Evolutionary conservation across 2,113 vertebrate species (phyloP), one percentile per base, ranked within the genome.

Genomic region (Etia nguti): DNA sequence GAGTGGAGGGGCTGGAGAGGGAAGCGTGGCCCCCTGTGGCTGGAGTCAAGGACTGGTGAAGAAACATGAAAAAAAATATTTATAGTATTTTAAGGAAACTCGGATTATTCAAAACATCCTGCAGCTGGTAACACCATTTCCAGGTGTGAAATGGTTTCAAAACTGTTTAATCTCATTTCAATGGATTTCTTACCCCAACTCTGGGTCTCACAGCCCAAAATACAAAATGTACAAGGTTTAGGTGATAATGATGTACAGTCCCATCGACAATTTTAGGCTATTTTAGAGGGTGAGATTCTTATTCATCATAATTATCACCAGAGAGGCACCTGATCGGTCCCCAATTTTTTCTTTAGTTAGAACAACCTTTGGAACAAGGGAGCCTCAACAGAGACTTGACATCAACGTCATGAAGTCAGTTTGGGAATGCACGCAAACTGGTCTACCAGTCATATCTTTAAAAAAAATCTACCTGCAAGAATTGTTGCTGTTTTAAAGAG

Each of bases 21-120:
- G 94, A 75, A 1, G 93, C 68, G 36, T 93, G 92, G 52, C 95
- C 92, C 1, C 80, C 84, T n/a, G 94, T 87, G 52, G 88, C 88
- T 68, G 96, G 93, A 57, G 95, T 95, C 80, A 96, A 80, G 15
- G 96, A 96, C 93, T 96, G 91, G 10, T 79, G 56, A 41, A 68
- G 90, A 82, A 50, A 88, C 20, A 68, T 59, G 3, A 10, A 52
- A 82, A 36, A 55, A 80, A 0, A 2, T 26, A 54, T 73, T 81
- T 43, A 43, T 59, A 38, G 8, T 31, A 26, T 56, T 75, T 65
- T 31, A 12, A 54, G 12, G 15, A 56, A 77, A 75, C 16, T 50
- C 2, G 1, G 11, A 38, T 80, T 20, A 43, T 68, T 48, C 9
- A n/a, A 38, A 57, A 34, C 83, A 46, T 52, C 73, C 46, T 77